Percentiles rank a stretch among this genome's conserved stretches.
phyloP scores from a whole-genome alignment of 2,888 invertebrate species.

The Plebejus argus region DNA sequence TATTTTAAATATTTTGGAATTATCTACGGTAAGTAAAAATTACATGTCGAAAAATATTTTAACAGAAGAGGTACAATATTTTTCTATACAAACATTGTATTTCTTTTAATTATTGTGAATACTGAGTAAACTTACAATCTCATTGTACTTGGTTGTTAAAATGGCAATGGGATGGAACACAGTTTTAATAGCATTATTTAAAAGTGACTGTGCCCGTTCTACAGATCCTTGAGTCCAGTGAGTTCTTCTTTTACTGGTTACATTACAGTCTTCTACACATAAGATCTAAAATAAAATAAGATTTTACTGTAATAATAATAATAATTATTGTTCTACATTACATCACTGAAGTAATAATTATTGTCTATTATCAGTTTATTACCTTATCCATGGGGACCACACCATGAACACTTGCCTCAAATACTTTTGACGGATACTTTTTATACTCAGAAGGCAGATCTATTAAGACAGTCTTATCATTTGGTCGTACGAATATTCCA shows the following conservation, averaged over 20 bases:
- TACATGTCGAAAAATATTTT: too few species aligned
- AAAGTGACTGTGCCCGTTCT: conserved; percentile 48
- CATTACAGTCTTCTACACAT: conserved; percentile 50
- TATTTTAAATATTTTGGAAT: too few species aligned
- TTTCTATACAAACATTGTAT: too few species aligned
- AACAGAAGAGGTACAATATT: neutral
- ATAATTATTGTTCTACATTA: neutral
- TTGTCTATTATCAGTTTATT: conserved; percentile 16
- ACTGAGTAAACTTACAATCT: conserved; percentile 51
- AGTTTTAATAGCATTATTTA: conserved; percentile 46
- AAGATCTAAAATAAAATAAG: conserved; percentile 31
- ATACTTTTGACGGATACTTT: conserved; percentile 56
- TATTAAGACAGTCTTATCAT: conserved; percentile 50
- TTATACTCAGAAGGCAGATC: conserved; percentile 52
- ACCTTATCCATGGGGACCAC: conserved; percentile 58
- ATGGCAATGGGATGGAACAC: conserved; percentile 55
- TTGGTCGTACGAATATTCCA: conserved; percentile 52
- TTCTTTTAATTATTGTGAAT: too few species aligned
- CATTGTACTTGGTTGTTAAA: conserved; percentile 53
- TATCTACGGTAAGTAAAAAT: too few species aligned
- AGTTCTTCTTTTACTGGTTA: conserved; percentile 46
- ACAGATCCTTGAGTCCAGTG: conserved; percentile 53
- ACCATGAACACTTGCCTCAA: conserved; percentile 63
- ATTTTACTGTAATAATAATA: neutral
- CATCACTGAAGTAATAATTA: neutral